Evolutionary conservation across 2,888 invertebrate genomes (phyloP).

Genomic region (Apotomis capreana): DNA sequence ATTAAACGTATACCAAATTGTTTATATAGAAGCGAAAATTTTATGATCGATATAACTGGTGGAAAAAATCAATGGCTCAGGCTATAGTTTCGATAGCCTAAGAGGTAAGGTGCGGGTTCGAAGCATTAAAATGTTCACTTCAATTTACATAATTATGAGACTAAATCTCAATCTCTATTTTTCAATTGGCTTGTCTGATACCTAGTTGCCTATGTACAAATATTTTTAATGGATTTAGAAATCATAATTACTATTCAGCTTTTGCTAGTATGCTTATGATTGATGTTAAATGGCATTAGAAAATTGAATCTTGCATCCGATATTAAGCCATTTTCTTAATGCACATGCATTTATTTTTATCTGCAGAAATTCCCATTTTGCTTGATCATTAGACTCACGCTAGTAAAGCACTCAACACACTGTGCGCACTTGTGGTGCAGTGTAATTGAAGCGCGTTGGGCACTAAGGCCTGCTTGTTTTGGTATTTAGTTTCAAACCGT

Average conservation of each 20-base stretch:
- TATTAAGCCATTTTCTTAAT: conserved; percentile 24
- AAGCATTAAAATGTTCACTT: too few relatives aligned
- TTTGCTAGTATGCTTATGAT: not conserved
- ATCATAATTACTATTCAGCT: conserved; percentile 4
- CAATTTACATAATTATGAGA: too few relatives aligned
- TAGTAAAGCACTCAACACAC: not conserved
- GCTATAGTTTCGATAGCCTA: too few relatives aligned
- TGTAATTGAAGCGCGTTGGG: not conserved
- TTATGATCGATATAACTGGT: too few relatives aligned
- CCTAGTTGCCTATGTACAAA: not conserved
- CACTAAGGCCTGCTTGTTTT: not conserved
- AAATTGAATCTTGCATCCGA: conserved; percentile 7
- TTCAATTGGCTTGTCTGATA: not conserved
- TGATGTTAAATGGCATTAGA: conserved; percentile 6
- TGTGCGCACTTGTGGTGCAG: not conserved
- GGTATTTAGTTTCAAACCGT: too few relatives aligned
- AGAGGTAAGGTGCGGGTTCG: too few relatives aligned
- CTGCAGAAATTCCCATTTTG: conserved; percentile 24
- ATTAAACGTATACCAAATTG: too few relatives aligned
- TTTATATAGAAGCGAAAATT: too few relatives aligned
- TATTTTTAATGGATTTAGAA: conserved; percentile 15
- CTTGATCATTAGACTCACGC: conserved; percentile 30
- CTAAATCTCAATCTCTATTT: too few relatives aligned
- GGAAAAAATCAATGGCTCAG: too few relatives aligned
- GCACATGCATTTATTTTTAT: conserved; percentile 25